Percentiles rank a stretch among this genome's conserved stretches.
Evolutionary conservation across 2,797 vertebrate genomes (phyloP).

Genomic region (Xyrichtys novacula): DNA sequence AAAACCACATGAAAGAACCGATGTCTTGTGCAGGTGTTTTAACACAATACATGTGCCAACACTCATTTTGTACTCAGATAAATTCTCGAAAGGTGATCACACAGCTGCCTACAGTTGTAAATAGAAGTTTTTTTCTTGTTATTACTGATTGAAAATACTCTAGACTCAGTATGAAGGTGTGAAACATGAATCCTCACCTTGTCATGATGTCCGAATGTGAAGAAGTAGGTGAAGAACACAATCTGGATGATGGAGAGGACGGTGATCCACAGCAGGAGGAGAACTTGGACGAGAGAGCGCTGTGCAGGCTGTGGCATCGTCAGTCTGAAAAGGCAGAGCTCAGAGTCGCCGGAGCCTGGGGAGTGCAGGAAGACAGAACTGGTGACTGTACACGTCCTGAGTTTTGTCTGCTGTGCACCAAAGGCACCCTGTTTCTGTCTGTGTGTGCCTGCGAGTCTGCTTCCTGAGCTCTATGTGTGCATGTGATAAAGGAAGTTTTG

Average conservation of each 20-base stretch:
- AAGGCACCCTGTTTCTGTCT: slow-evolving; percentile 32
- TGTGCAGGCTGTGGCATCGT: slow-evolving; percentile 71
- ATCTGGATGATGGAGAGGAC: slow-evolving; percentile 73
- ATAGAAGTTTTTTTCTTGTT: neutral
- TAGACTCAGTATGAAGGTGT: neutral
- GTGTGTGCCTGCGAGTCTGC: slow-evolving; percentile 38
- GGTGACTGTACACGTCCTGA: slow-evolving; percentile 46
- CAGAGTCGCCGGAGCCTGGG: slow-evolving; percentile 37
- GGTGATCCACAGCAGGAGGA: slow-evolving; percentile 78
- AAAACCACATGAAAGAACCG: slow-evolving; percentile 68
- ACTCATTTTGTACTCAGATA: neutral
- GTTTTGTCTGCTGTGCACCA: slow-evolving; percentile 71
- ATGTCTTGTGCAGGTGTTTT: slow-evolving; percentile 39
- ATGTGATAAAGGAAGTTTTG: slow-evolving; percentile 51
- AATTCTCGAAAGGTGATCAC: neutral
- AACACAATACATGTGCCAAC: neutral
- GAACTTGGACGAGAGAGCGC: slow-evolving; percentile 55
- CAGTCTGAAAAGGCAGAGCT: slow-evolving; percentile 27
- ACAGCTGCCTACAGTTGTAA: neutral
- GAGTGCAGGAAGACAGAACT: slow-evolving; percentile 52
- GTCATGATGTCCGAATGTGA: slow-evolving; percentile 51
- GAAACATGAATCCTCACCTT: slow-evolving; percentile 65
- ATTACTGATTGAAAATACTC: neutral
- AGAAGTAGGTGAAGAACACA: slow-evolving; percentile 63
- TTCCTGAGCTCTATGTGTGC: slow-evolving; percentile 76